A percentile compares a stretch with the other conserved stretches of the same genome.
These are phyloP conservation scores for Sarcophaga carnaria DNA, from an alignment of 2,888 invertebrate species.

Conservation along the genomic window DNA sequence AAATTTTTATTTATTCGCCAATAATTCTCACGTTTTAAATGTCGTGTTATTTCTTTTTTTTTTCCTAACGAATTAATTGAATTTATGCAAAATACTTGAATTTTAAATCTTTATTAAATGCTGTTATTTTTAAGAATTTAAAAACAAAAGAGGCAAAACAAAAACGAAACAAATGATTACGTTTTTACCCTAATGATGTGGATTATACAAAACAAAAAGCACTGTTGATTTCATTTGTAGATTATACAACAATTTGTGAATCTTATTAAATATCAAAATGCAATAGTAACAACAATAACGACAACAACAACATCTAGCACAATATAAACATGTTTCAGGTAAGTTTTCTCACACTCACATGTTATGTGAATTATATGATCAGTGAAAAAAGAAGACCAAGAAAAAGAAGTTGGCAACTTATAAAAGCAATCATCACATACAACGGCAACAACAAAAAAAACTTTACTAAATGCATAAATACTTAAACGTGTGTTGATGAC, in stretches of 20 bases:
- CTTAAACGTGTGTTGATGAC: slow-evolving; percentile 19
- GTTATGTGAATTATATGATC: not conserved
- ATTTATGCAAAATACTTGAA: slow-evolving; percentile 8
- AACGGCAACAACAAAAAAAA: not conserved
- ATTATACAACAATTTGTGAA: not conserved
- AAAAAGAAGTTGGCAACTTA: not conserved
- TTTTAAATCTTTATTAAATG: slow-evolving; percentile 13
- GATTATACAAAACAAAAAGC: not conserved
- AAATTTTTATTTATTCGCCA: not conserved
- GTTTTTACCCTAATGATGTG: not conserved
- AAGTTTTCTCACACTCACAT: not conserved
- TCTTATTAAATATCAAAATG: not conserved
- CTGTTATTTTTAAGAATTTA: not conserved
- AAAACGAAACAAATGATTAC: too few relatives aligned
- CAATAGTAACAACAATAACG: not conserved
- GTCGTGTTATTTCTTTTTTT: not conserved
- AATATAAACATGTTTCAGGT: not conserved
- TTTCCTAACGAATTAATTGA: not conserved
- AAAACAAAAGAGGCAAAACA: not conserved
- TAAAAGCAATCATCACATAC: not conserved
- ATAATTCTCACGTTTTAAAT: not conserved
- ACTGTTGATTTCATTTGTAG: not conserved
- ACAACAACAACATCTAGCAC: not conserved
- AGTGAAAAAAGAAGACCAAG: not conserved
- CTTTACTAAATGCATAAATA: not conserved